Base-by-base conservation (phyloP, 2,888 invertebrate genomes). In the Microplitis deprimator region DNA sequence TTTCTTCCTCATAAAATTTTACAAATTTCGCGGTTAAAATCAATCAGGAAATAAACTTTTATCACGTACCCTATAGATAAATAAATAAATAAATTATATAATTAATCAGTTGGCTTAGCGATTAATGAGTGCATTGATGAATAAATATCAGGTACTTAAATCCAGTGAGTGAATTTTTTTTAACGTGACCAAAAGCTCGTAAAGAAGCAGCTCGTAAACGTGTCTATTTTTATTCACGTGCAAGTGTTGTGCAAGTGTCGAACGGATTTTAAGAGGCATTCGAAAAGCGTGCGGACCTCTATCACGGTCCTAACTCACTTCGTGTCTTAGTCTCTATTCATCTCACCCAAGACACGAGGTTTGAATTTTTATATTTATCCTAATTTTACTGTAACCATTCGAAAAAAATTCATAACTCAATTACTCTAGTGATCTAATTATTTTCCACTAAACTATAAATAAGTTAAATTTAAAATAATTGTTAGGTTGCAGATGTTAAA, bases 221-320 rank as follows among this genome's bases (percentile, higher is more conserved):
- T 77, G 79, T 79, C 83, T 82, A 83, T 84, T 83, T 82, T 83
- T 83, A 83, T 83, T 80, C 83, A 83, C 81, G 86, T 84, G 82
- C 83, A 82, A 83, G 85, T 87, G 87, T 88, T 88, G 88, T 88
- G 89, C 88, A 87, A 89, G 88, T 88, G 88, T 88, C 87, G 86
- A 88, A 85, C 83, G 80, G 79, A 80, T 86, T 85, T 77, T 77
- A 79, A 68, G 81, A 82, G 85, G 80, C 81, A 82, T 85, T 84
- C 79, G 78, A 81, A 82, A 82, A 81, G 75, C 81, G 79, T 75
- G 78, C 69, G 76, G 78, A 68, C 69, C 75, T 62, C 79, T 60
- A 76, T 40, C 77, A 60, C 77, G 40, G n/a, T 71, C 61, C 17
- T 20, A 62, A 38, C 40, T 40, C 62, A 41, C 50, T 29, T 7